Evolutionary conservation across 1,140 invertebrate genomes (phyloP), one percentile per base, ranked within the genome.

Genomic region (Centruroides vittatus): DNA sequence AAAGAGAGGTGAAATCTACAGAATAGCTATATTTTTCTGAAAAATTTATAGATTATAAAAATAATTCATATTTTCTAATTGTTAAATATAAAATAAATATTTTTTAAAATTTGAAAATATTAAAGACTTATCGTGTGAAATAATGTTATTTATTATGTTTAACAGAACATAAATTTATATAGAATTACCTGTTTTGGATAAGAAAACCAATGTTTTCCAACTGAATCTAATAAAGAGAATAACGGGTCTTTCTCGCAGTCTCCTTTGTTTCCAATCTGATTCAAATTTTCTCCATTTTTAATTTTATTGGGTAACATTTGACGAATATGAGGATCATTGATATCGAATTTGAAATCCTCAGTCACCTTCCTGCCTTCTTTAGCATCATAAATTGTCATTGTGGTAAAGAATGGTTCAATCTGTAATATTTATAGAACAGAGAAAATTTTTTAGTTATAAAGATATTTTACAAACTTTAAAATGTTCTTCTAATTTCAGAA

Each of bases 341-440:
- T 76, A 73, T 94, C 88, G 71, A 93, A 90, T 73, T 92, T 84
- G 75, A 95, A 96, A 73, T 93, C 92, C 74, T 96, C 93, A 1
- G 88, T 89, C 34, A 96, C 77, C 76, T 95, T 95, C 68, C 82
- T 82, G 11, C 86, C 86, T 64, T 84, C 82, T 70, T 84, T 84
- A 3, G 85, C 84, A 79, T 96, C 92, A 73, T 88, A 96, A 5
- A 97, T 72, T 55, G 88, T 83, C 53, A 96, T 76, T 9, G 84
- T 83, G 5, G 91, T 86, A 68, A 89, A 87, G 73, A 96, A 96
- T 3, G 93, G 93, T 70, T 96, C 93, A 46, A 95, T 76, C 78
- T 82, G 71, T 50, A 67, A 70, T 4, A 54, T 50, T 35, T 5
- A 47, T 49, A 51, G 52, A 34, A 52, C 57, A 23, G 23, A 2